Percentiles rank a stretch among this genome's conserved stretches.
Evolutionary conservation across 2,797 vertebrate genomes (phyloP).

Genomic region (Megalops cyprinoides): DNA sequence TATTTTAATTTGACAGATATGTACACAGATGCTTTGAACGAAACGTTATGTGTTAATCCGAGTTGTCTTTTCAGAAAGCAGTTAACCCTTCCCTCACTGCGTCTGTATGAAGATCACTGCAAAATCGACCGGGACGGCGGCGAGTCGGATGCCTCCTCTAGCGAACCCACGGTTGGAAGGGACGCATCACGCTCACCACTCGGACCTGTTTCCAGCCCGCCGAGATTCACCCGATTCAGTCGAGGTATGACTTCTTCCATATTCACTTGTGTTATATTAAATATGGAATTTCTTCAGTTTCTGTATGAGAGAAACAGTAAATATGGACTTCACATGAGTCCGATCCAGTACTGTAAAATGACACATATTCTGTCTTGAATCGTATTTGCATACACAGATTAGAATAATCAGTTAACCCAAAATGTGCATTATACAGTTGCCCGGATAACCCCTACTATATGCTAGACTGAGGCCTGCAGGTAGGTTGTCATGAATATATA

Average conservation of each 20-base stretch:
- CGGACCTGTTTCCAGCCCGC: constrained; percentile 76
- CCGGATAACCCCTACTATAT: too few relatives aligned
- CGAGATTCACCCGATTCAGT: constrained; percentile 70
- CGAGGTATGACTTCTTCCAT: constrained; percentile 71
- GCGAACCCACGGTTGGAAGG: constrained; percentile 77
- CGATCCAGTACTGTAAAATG: too few relatives aligned
- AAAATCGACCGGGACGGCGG: constrained; percentile 81
- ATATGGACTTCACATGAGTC: too few relatives aligned
- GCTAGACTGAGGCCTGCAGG: too few relatives aligned
- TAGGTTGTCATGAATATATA: too few relatives aligned
- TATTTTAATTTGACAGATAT: neutral
- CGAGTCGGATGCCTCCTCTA: constrained; percentile 89
- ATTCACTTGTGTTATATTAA: neutral
- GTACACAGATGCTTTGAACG: neutral
- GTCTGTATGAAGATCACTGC: constrained; percentile 81
- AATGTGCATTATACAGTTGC: neutral
- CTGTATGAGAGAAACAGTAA: too few relatives aligned
- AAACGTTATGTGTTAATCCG: neutral
- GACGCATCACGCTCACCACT: constrained; percentile 80
- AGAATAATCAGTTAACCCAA: neutral
- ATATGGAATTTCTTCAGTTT: too few relatives aligned
- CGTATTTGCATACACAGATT: too few relatives aligned
- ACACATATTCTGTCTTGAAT: too few relatives aligned
- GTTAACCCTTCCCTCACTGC: constrained; percentile 76
- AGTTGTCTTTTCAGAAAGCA: constrained; percentile 77